A percentile compares a stretch with the other conserved stretches of the same genome.
phyloP scores from a whole-genome alignment of 2,797 vertebrate genomes.

The Pseudomugil gertrudae region DNA sequence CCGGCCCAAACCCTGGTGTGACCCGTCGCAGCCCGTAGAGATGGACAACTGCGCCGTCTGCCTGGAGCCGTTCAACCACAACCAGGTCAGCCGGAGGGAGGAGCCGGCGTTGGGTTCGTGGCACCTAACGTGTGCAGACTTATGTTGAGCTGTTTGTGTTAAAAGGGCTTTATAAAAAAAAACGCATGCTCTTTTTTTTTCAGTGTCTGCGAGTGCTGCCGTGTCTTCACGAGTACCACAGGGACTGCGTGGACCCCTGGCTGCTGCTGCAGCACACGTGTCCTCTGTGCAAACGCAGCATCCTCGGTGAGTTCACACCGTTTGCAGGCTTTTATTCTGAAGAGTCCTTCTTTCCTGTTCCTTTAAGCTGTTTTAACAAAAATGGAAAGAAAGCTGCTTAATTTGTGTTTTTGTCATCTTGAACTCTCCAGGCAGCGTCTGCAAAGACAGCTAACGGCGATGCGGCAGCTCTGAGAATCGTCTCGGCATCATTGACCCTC shows the following conservation, averaged over 20 bases:
- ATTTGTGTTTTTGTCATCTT: not conserved
- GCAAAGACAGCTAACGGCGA: slow-evolving; percentile 69
- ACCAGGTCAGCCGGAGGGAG: slow-evolving; percentile 90
- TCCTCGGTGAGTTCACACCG: slow-evolving; percentile 83
- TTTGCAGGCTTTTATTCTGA: no score
- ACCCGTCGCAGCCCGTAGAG: slow-evolving; percentile 69
- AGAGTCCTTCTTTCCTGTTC: no score
- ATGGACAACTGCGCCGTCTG: slow-evolving; percentile 91
- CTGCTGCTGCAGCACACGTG: slow-evolving; percentile 93
- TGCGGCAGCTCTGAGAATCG: slow-evolving; percentile 19
- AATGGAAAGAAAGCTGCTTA: not conserved
- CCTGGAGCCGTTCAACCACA: slow-evolving; percentile 91
- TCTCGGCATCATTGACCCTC: slow-evolving; percentile 13
- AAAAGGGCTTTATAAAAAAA: no score
- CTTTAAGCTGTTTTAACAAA: no score
- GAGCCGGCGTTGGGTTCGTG: no score
- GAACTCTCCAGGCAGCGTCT: slow-evolving; percentile 64
- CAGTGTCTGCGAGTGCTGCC: slow-evolving; percentile 94
- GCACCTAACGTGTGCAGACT: no score
- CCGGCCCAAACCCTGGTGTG: slow-evolving; percentile 75
- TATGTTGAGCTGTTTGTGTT: no score
- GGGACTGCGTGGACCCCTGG: slow-evolving; percentile 94
- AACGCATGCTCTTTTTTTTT: not conserved
- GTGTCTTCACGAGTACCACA: slow-evolving; percentile 93
- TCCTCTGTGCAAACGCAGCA: slow-evolving; percentile 92